Evolutionary conservation across 1,140 invertebrate genomes (phyloP).

Genomic region (Sminthurides bifidus): DNA sequence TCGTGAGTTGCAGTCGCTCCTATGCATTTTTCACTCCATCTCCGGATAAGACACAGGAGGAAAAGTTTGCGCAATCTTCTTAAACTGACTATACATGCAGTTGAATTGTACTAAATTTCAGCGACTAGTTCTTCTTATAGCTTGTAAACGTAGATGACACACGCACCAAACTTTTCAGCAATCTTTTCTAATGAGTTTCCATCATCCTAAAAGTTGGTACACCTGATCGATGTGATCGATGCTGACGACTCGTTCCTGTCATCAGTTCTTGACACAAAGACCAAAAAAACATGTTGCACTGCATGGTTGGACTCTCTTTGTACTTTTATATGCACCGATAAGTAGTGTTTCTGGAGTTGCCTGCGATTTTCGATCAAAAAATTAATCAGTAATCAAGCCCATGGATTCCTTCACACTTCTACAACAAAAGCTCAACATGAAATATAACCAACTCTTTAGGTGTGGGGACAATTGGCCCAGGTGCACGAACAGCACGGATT

Average conservation of each 20-base stretch:
- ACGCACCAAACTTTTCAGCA: no score
- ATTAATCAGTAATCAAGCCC: neutral
- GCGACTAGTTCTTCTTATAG: no score
- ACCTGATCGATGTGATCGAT: no score
- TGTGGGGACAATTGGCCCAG: slow-evolving; percentile 31
- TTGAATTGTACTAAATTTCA: neutral
- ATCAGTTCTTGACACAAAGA: no score
- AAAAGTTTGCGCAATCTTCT: neutral
- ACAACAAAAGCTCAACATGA: neutral
- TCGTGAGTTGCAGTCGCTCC: neutral
- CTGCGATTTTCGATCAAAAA: neutral
- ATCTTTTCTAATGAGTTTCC: no score
- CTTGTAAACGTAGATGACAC: no score
- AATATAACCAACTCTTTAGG: slow-evolving; percentile 7
- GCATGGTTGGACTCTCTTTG: neutral
- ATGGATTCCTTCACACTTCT: no score
- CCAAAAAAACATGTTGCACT: no score
- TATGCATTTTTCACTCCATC: neutral
- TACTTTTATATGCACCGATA: neutral
- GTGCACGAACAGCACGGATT: slow-evolving; percentile 26
- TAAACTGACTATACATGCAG: neutral
- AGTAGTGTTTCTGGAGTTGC: neutral
- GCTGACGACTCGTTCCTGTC: no score
- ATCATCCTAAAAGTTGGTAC: no score
- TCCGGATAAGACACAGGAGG: neutral